These are phyloP conservation scores for Harlomillsia oculata DNA, from an alignment of 1,140 invertebrate species.

Conservation along the genomic window DNA sequence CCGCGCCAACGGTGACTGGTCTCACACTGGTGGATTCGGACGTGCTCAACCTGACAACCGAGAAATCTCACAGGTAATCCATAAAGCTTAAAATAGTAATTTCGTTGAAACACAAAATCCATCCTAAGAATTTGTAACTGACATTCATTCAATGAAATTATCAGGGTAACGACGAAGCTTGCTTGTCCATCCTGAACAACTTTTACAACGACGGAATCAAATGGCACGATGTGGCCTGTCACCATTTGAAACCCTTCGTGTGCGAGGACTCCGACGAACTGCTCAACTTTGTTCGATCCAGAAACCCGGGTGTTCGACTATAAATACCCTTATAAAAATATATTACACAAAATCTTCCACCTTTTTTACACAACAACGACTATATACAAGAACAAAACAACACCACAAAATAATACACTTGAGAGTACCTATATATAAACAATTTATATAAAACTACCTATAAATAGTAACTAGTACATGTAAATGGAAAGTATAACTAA, in stretches of 20 bases:
- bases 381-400: no score
- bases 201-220: conserved; percentile 86
- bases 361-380: no score
- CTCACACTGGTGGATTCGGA: conserved; percentile 67
- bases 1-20: conserved; percentile 75
- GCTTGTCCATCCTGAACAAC: conserved; percentile 78
- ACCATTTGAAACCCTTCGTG: conserved; percentile 83
- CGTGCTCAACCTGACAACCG: conserved; percentile 79
- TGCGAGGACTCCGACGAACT: conserved; percentile 86
- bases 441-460: no score
- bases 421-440: no score
- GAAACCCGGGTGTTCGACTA: conserved; percentile 71
- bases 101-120: no score
- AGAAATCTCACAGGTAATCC: conserved; percentile 67
- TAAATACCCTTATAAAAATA: no score
- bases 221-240: conserved; percentile 78
- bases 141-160: no score
- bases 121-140: no score
- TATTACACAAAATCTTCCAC: no score
- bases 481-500: no score
- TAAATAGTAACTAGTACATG: no score
- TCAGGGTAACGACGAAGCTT: conserved; percentile 79
- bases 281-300: conserved; percentile 76
- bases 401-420: no score
- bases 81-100: background rate